Conservation (phyloP, 1,140 invertebrate species). For the Holcopasites calliopsidis region DNA sequence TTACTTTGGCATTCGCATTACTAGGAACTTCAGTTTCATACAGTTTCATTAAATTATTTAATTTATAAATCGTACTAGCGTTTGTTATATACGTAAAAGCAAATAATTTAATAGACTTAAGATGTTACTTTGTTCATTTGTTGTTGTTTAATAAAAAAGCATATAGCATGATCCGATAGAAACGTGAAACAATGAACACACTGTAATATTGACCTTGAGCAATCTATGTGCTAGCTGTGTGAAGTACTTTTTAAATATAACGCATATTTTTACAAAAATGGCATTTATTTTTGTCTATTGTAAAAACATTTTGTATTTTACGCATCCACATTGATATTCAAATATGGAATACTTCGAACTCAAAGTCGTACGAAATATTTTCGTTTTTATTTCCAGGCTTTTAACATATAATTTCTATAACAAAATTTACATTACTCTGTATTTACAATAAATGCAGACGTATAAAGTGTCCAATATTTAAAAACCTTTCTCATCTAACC, state of each 20-base stretch:
- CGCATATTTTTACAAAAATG: conserved; percentile 46
- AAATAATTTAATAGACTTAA: conserved; percentile 44
- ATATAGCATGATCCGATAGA: conserved; percentile 1
- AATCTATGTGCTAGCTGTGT: conserved; percentile 14
- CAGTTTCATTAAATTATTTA: not conserved
- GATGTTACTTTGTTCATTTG: conserved; percentile 28
- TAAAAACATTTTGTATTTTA: conserved; percentile 16
- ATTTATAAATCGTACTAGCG: conserved; percentile 17
- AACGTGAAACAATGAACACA: not conserved
- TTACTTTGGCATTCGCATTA: not conserved
- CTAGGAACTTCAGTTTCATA: conserved; percentile 13
- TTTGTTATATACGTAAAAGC: conserved; percentile 7
- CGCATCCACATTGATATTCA: not conserved
- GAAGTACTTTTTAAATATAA: conserved; percentile 41
- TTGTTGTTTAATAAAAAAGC: conserved; percentile 37
- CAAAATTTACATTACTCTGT: not conserved
- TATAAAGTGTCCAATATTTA: conserved; percentile 72
- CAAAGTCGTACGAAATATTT: not conserved
- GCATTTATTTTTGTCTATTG: conserved; percentile 7
- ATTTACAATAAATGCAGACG: conserved; percentile 12
- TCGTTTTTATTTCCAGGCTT: not conserved
- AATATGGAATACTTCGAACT: not conserved
- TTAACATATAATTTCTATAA: not conserved
- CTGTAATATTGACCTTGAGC: too few relatives aligned
- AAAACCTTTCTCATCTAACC: conserved; percentile 88